Evolutionary conservation across 1,140 invertebrate species (phyloP), one percentile per base, ranked within the genome.

Genomic region (Aporrectodea caliginosa): DNA sequence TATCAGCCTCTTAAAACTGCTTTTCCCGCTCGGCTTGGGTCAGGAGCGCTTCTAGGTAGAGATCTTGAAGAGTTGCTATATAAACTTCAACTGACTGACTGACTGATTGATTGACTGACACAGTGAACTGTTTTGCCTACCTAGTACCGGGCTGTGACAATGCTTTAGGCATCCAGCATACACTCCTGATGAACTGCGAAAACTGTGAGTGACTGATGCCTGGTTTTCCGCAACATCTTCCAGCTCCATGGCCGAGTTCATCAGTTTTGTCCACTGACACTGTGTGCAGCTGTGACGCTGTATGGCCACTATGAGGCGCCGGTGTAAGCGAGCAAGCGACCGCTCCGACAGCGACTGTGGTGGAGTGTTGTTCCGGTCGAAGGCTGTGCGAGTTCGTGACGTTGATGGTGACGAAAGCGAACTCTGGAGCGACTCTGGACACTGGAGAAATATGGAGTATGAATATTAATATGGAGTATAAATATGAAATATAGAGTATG

Each of bases 171-270:
- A n/a, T 43, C 81, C 78, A 58, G 34, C 43, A 32, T 77, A 74
- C 12, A 68, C 35, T 1, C 77, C 80, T 16, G 27, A 35, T 22
- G 73, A 74, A 32, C 72, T 79, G 30, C 34, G 35, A 85, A 95
- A 97, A 79, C 91, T 69, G 27, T 73, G 77, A 35, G 78, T 58
- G 30, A 92, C 90, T 35, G 92, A 94, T 70, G 91, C 90, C 84
- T 93, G 90, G 89, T 97, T 97, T 77, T 91, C 90, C 6, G 93
- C 90, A 73, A 96, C 91, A 88, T 99, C 97, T 89, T 99, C 97
- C 82, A 98, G 89, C 43, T 89, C 85, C 74, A 92, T 88, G 2
- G 91, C 90, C 80, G 92, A 91, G 78, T 94, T 91, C 43, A 98
- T 91, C 83, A 97, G 91, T 75, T 94, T 90, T 77, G 91, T 91